Evolutionary conservation across 1,140 invertebrate genomes (phyloP), one percentile per base, ranked within the genome.

Genomic region (Drosophila insularis): DNA sequence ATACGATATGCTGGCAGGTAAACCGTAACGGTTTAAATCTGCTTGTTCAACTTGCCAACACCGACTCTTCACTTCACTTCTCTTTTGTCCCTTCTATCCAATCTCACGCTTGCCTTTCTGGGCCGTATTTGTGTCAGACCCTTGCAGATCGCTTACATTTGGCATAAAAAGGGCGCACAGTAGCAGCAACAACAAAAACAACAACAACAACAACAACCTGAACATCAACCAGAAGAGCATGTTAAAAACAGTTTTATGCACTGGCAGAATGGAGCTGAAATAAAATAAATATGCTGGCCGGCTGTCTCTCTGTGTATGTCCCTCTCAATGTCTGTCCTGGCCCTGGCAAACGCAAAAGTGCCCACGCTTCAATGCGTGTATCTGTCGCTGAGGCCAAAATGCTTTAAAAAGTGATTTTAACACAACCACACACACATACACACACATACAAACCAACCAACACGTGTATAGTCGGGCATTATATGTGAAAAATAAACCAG

Each of bases 21-120:
- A 87, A 89, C 84, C 84, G 84, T 67, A 87, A 87, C 84, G 84
- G 64, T 80, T 87, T 87, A 87, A 87, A 89, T 84, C 84, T 89
- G 77, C 77, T 89, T 84, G 77, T 27, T 27, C 27, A 27, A 27
- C 27, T 27, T 27, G 27, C 77, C 84, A 75, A 72, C 64, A 63
- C 64, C 37, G 39, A 64, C 66, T 7, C 14, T 27, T 27, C 27
- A 27, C 27, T 27, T 27, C 17, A 5, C 40, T 13, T 21, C 10
- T n/a, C 4, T 40, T 13, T 5, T 1, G 27, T 27, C 5, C 27
- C 6, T 27, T 27, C 27, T 27, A 27, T 32, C 17, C 32, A 19
- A 46, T 46, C 14, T 46, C 43, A 17, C 17, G 43, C 43, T 46
- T 17, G 43, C 43, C 43, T 50, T 50, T 50, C 43, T 21, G 32